phyloP scores from a whole-genome alignment of 1,140 invertebrate species.

The Radopholus similis region DNA sequence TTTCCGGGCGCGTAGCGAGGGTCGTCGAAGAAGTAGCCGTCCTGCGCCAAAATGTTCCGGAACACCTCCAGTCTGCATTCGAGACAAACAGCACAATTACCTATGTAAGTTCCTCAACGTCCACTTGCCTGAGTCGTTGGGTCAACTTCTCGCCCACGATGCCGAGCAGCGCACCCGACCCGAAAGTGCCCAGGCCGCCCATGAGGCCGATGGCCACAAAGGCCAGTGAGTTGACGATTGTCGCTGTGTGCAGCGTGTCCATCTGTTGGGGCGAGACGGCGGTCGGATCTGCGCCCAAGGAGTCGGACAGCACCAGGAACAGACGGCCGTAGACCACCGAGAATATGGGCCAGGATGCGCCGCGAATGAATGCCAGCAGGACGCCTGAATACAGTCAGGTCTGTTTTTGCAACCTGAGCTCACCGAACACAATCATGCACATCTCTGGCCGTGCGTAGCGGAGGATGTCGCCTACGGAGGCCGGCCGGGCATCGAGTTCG shows the following conservation, averaged over 20 bases:
- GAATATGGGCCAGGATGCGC: conserved; percentile 52
- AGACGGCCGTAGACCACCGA: conserved; percentile 54
- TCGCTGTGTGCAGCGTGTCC: not conserved
- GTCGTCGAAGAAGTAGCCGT: conserved; percentile 65
- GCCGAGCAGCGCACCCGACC: conserved; percentile 46
- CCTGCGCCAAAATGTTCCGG: conserved; percentile 29
- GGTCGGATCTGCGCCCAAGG: conserved; percentile 16
- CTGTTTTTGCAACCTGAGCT: not conserved
- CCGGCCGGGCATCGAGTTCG: conserved; percentile 40
- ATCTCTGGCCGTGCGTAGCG: conserved; percentile 40
- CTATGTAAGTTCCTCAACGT: no score
- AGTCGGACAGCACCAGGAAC: conserved; percentile 37
- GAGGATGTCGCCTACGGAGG: conserved; percentile 45
- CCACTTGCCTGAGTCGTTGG: not conserved
- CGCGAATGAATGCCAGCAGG: conserved; percentile 40
- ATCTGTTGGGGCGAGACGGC: not conserved
- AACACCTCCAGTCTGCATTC: conserved; percentile 23
- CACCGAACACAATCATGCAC: conserved; percentile 15
- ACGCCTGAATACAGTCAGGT: not conserved
- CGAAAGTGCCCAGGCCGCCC: conserved; percentile 34
- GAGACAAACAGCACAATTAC: not conserved
- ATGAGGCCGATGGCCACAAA: conserved; percentile 38
- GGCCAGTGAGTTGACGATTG: conserved; percentile 22
- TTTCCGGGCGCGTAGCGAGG: conserved; percentile 62
- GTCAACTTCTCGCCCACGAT: conserved; percentile 46